Conservation (phyloP, 1,140 invertebrate genomes). For the Brachionus calyciflorus region DNA sequence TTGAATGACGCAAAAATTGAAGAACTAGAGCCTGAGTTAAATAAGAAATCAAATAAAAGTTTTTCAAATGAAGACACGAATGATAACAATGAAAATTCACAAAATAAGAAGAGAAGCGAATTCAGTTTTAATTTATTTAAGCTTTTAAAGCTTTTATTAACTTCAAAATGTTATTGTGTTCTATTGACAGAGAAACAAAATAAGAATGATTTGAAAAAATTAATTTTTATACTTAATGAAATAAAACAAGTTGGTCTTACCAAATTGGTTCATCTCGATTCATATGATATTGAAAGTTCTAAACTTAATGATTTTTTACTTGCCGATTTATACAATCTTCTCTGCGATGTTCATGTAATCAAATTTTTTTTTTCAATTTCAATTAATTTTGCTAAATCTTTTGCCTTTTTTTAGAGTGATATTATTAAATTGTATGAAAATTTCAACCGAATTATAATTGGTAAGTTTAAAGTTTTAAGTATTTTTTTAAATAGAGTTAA, state of each 20-base stretch:
- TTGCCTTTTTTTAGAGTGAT: not conserved
- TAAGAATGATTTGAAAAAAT: slow-evolving; percentile 5
- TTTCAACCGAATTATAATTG: slow-evolving; percentile 9
- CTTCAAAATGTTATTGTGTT: slow-evolving; percentile 34
- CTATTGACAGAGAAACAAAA: slow-evolving; percentile 19
- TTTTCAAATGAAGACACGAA: not conserved
- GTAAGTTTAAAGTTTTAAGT: not conserved
- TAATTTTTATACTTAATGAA: slow-evolving; percentile 2
- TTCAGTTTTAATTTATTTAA: slow-evolving; percentile 25
- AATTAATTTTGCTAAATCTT: not conserved
- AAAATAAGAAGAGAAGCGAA: not conserved
- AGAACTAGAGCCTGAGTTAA: too few relatives aligned
- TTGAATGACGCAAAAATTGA: too few relatives aligned
- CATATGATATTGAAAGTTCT: not conserved
- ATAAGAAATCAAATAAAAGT: too few relatives aligned
- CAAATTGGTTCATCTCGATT: not conserved
- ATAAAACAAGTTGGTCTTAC: not conserved
- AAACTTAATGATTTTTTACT: slow-evolving; percentile 14
- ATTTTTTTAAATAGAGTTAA: too few relatives aligned
- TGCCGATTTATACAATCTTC: slow-evolving; percentile 19
- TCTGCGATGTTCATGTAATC: slow-evolving; percentile 30
- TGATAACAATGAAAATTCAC: not conserved
- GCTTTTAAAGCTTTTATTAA: slow-evolving; percentile 8
- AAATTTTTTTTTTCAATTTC: not conserved
- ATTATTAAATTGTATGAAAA: not conserved